Conservation (phyloP, 2,888 invertebrate genomes). For the Cecidostiba fungosa region DNA sequence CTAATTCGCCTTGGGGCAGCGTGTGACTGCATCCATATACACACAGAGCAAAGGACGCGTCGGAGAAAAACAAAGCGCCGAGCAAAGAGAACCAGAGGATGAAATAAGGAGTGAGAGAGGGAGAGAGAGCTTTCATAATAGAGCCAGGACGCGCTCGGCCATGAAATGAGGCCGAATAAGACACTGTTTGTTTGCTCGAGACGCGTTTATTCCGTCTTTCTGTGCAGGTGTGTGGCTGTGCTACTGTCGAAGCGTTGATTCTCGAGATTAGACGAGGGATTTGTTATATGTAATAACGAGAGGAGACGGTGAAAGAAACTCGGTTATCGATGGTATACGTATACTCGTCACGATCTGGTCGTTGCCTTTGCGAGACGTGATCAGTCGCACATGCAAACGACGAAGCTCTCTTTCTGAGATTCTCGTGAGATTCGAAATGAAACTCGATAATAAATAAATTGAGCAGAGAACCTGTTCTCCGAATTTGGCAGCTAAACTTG, state of each 20-base stretch:
- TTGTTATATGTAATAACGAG: no score
- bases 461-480: background rate
- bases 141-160: constrained; percentile 15
- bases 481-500: background rate
- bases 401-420: background rate
- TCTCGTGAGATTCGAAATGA: background rate
- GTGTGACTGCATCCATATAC: background rate
- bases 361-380: no score
- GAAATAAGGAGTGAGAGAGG: constrained; percentile 27
- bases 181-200: background rate
- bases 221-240: no score
- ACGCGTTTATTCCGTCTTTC: background rate
- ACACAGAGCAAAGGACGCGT: background rate
- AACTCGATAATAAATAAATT: background rate
- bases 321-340: background rate
- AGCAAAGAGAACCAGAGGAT: constrained; percentile 35
- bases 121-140: constrained; percentile 29
- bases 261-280: background rate
- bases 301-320: no score
- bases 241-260: background rate
- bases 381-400: background rate
- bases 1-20: constrained; percentile 43
- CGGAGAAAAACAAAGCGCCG: constrained; percentile 44
- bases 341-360: background rate
- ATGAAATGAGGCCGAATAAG: constrained; percentile 40